These are phyloP conservation scores for Brachionus paranguensis DNA, from an alignment of 1,140 invertebrate genomes.

Conservation along the genomic window DNA sequence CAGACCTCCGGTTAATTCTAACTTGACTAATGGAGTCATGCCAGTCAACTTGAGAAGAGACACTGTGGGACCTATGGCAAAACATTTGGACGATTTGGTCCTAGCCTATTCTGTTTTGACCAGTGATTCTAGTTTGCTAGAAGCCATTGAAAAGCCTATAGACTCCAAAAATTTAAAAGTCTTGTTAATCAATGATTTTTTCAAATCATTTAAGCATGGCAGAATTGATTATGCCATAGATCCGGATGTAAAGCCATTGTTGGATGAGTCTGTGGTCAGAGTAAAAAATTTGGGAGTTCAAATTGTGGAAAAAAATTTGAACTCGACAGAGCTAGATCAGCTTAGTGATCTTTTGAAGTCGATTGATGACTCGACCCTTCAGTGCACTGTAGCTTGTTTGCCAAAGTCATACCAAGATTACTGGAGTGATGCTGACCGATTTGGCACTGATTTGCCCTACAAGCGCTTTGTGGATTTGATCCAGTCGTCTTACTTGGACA, in stretches of 20 bases:
- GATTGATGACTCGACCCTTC: neutral
- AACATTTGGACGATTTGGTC: neutral
- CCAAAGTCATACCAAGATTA: neutral
- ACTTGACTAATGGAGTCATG: neutral
- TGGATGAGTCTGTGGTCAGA: neutral
- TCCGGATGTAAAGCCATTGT: neutral
- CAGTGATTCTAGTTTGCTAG: neutral
- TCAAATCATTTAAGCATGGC: neutral
- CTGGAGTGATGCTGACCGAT: neutral
- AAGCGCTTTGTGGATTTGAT: neutral
- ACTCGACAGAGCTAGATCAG: neutral
- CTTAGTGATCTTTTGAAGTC: neutral
- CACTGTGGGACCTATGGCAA: neutral
- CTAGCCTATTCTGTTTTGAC: neutral
- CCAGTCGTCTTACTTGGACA: neutral
- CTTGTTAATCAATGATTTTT: neutral
- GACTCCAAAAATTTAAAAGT: neutral
- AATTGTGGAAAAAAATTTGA: neutral
- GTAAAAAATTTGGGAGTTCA: neutral
- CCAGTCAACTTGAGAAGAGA: conserved; percentile 11
- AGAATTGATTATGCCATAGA: neutral
- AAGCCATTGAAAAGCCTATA: neutral
- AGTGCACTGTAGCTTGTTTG: neutral
- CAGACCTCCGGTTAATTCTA: neutral
- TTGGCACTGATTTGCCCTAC: neutral